These are phyloP conservation scores for Drosophila dunni DNA, from an alignment of 1,140 invertebrate genomes.

Conservation along the genomic window DNA sequence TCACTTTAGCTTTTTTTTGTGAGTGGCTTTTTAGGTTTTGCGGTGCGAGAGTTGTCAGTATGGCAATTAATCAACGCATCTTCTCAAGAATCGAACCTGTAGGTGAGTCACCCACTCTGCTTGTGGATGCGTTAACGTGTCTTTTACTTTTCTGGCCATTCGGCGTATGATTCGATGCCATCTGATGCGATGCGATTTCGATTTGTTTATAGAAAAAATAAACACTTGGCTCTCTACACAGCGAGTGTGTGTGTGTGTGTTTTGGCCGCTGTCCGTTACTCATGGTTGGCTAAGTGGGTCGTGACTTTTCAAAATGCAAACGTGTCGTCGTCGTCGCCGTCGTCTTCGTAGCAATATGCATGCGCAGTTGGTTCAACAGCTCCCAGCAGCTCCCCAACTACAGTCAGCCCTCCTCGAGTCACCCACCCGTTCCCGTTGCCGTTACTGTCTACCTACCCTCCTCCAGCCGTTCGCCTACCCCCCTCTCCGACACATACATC, in stretches of 20 bases:
- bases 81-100: conserved; percentile 47
- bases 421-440: not conserved
- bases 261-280: conserved; percentile 74
- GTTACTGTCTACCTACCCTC: too few species aligned
- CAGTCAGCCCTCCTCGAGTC: not conserved
- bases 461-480: not conserved
- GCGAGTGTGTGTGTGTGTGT: conserved; percentile 35
- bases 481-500: conserved; percentile 15
- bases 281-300: conserved; percentile 81
- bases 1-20: conserved; percentile 65
- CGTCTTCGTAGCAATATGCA: conserved; percentile 55
- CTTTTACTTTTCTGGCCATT: not conserved
- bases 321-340: conserved; percentile 71
- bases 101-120: conserved; percentile 40
- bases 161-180: conserved; percentile 36
- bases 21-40: conserved; percentile 70
- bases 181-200: conserved; percentile 35
- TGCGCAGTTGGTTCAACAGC: conserved; percentile 59
- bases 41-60: conserved; percentile 69
- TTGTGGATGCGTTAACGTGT: conserved; percentile 39
- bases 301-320: conserved; percentile 83
- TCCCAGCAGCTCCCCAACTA: conserved; percentile 14
- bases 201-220: conserved; percentile 79
- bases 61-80: conserved; percentile 82
- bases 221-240: conserved; percentile 65